Evolutionary conservation across 2,113 vertebrate genomes (phyloP).

Genomic region (Maccullochella peelii): DNA sequence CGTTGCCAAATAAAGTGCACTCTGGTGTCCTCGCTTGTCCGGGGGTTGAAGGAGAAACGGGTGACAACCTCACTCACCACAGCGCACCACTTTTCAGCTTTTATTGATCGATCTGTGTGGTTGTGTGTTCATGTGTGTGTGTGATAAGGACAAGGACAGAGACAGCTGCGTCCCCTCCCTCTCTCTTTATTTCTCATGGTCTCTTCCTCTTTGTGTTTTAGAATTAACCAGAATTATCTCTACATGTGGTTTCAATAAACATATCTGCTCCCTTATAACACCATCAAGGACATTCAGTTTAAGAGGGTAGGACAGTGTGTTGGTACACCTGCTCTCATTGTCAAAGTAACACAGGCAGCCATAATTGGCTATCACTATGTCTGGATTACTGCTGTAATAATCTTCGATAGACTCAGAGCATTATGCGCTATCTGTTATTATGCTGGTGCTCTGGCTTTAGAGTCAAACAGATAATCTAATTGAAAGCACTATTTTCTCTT

Average conservation of each 20-base stretch:
- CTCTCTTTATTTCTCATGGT: slow-evolving; percentile 8
- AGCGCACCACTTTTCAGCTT: slow-evolving; percentile 62
- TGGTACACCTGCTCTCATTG: slow-evolving; percentile 31
- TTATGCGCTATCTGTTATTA: slow-evolving; percentile 55
- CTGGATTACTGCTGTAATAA: slow-evolving; percentile 57
- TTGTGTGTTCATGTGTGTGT: slow-evolving; percentile 37
- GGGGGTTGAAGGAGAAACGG: slow-evolving; percentile 69
- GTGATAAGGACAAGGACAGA: slow-evolving; percentile 39
- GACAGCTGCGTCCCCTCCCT: background rate
- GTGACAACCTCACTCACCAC: slow-evolving; percentile 61
- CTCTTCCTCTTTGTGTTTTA: slow-evolving; percentile 40
- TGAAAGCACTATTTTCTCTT: slow-evolving; percentile 44
- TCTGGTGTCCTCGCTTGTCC: slow-evolving; percentile 64
- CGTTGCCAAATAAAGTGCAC: slow-evolving; percentile 56
- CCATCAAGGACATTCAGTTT: background rate
- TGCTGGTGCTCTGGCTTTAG: slow-evolving; percentile 39
- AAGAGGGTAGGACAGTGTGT: slow-evolving; percentile 1
- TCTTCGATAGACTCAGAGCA: slow-evolving; percentile 42
- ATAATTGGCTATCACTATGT: slow-evolving; percentile 36
- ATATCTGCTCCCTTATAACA: background rate
- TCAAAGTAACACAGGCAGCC: slow-evolving; percentile 14
- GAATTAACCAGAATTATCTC: slow-evolving; percentile 27
- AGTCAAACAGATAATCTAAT: slow-evolving; percentile 61
- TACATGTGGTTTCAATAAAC: slow-evolving; percentile 1
- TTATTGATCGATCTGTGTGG: slow-evolving; percentile 67